Conservation (phyloP, 2,888 invertebrate species). For the Stenichneumon culpator region DNA sequence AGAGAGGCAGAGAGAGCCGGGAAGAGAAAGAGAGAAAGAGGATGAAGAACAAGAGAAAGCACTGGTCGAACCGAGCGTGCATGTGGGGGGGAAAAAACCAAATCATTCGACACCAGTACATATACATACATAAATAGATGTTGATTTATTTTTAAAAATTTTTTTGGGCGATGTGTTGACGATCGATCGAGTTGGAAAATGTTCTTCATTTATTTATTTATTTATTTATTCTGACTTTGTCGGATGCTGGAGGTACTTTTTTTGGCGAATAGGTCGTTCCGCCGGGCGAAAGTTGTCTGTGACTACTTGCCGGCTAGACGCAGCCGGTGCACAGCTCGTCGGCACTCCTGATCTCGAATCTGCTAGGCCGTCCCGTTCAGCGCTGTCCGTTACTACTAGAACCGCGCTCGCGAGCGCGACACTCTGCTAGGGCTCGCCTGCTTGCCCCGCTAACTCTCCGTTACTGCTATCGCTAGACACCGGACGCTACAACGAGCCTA, state of each 20-base stretch:
- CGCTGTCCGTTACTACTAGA: slow-evolving; percentile 61
- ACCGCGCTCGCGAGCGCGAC: slow-evolving; percentile 36
- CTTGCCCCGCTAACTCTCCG: slow-evolving; percentile 48
- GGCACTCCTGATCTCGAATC: slow-evolving; percentile 8
- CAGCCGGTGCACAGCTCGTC: slow-evolving; percentile 11
- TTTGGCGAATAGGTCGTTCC: not conserved
- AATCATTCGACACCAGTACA: slow-evolving; percentile 7
- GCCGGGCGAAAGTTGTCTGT: slow-evolving; percentile 64
- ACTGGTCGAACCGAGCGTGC: slow-evolving; percentile 37
- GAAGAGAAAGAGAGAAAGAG: slow-evolving; percentile 11
- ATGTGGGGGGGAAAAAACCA: not conserved
- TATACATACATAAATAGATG: not conserved
- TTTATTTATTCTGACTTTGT: not conserved
- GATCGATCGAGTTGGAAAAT: not conserved
- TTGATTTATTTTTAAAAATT: not conserved
- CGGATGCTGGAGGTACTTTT: not conserved
- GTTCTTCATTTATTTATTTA: not conserved
- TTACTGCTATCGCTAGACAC: slow-evolving; percentile 62
- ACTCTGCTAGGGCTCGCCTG: slow-evolving; percentile 34
- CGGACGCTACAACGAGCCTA: slow-evolving; percentile 34
- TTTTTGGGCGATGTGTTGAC: not conserved
- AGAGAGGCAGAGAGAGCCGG: slow-evolving; percentile 1
- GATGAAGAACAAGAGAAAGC: not conserved
- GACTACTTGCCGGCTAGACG: slow-evolving; percentile 59
- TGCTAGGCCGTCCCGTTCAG: slow-evolving; percentile 44